Conservation (phyloP, 2,113 vertebrate species). For the Xiphorhynchus elegans region DNA sequence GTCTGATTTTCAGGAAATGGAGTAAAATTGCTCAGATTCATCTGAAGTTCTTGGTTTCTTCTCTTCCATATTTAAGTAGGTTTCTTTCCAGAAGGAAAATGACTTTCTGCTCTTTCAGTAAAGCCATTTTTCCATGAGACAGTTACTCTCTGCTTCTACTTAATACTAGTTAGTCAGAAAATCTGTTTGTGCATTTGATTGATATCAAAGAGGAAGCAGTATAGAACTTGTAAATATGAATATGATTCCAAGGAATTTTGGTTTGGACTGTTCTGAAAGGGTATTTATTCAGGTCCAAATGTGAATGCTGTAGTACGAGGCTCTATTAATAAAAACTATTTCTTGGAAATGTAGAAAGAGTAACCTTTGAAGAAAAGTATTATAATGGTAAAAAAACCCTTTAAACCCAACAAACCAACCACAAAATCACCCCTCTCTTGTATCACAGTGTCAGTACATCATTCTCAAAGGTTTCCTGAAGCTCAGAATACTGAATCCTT, state of each 20-base stretch:
- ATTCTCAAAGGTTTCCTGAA: neutral
- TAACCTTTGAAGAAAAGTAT: neutral
- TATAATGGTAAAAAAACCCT: neutral
- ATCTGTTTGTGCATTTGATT: neutral
- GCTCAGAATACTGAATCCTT: neutral
- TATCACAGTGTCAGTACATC: neutral
- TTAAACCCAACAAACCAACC: neutral
- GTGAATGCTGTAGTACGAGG: neutral
- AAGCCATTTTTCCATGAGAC: neutral
- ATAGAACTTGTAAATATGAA: neutral
- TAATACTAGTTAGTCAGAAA: neutral
- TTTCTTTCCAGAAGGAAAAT: neutral
- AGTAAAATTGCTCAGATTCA: neutral
- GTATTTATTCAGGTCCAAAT: neutral
- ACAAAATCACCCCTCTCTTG: neutral
- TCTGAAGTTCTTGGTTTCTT: neutral
- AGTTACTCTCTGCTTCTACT: neutral
- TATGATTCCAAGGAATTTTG: neutral
- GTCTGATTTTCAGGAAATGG: neutral
- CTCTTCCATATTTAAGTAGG: neutral
- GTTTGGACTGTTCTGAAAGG: neutral
- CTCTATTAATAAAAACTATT: neutral
- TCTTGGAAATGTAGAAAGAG: neutral
- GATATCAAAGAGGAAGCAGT: neutral
- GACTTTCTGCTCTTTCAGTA: neutral